Conservation (phyloP, 2,888 invertebrate species). For the Geotrupes spiniger region DNA sequence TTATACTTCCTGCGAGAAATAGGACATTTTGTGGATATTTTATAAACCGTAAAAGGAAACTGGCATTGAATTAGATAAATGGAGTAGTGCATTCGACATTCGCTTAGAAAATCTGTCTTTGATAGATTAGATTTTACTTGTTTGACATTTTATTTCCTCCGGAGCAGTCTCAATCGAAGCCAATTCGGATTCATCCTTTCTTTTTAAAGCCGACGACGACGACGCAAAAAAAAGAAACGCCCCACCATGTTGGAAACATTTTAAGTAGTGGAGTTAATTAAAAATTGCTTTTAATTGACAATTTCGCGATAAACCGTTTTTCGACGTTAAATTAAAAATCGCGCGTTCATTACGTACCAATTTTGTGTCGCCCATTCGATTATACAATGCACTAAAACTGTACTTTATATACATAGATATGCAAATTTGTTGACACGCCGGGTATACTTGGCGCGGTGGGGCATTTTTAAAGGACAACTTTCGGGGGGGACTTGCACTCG, state of each 20-base stretch:
- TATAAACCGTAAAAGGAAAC: constrained; percentile 10
- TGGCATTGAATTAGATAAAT: constrained; percentile 17
- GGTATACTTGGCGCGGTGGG: constrained; percentile 1
- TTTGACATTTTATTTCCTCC: constrained; percentile 34
- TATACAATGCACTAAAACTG: constrained; percentile 8
- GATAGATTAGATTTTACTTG: constrained; percentile 34
- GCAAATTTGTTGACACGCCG: constrained; percentile 32
- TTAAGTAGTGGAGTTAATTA: no score
- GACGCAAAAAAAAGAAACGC: no score
- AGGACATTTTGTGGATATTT: neutral
- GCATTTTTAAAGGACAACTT: constrained; percentile 1
- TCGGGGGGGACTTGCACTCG: constrained; percentile 14
- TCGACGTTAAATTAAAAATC: neutral
- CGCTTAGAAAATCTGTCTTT: constrained; percentile 28
- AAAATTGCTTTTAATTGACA: constrained; percentile 3
- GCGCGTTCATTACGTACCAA: neutral
- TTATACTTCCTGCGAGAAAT: neutral
- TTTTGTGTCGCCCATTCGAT: neutral
- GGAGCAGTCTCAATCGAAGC: constrained; percentile 31
- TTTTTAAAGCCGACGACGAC: no score
- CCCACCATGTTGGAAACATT: no score
- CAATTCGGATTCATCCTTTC: constrained; percentile 23
- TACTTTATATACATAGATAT: constrained; percentile 40
- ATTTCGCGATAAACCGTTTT: constrained; percentile 1
- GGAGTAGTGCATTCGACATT: constrained; percentile 26